Evolutionary conservation across 2,113 vertebrate genomes (phyloP), one percentile per base, ranked within the genome.

Genomic region (Sinocyclocheilus rhinocerous): DNA sequence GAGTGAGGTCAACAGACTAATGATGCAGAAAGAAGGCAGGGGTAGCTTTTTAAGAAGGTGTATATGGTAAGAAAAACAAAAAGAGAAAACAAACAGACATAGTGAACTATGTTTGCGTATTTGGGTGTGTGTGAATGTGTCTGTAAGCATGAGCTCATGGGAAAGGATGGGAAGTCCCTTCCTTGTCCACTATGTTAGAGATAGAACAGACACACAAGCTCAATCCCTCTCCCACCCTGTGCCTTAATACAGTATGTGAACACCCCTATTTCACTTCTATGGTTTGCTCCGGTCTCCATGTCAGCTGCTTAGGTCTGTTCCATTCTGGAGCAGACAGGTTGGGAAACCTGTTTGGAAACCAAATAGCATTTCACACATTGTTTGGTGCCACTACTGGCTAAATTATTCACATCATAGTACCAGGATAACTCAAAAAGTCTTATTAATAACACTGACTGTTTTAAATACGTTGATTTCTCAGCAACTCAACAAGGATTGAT

Each of bases 131-230:
- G 55, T 33, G 45, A 81, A 76, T 86, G 86, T 86, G 86, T 86
- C 52, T 89, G 76, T 86, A 78, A 83, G 63, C 50, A 81, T 89
- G 86, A 88, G 89, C 75, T 88, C 84, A 80, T 87, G 67, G 76
- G 86, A 87, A 83, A 85, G 72, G 52, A 85, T 86, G 89, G 87
- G 33, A 70, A 86, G 78, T 76, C 76, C 85, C 80, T 52, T 86
- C 48, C 69, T 48, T 84, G 61, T 81, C 77, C 86, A 80, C 67
- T 42, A 78, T 84, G 87, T 57, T 61, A 2, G 42, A 91, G 90
- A 92, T 87, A 89, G 67, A 91, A 91, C 89, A 92, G 88, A 90
- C 86, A 83, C 86, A 84, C 80, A 83, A 36, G 79, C 75, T 18
- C 81, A 20, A 9, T 61, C 82, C 75, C 45, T 88, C 88, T 86